Conservation (phyloP, 1,140 invertebrate genomes). For the Helicoverpa zea region DNA sequence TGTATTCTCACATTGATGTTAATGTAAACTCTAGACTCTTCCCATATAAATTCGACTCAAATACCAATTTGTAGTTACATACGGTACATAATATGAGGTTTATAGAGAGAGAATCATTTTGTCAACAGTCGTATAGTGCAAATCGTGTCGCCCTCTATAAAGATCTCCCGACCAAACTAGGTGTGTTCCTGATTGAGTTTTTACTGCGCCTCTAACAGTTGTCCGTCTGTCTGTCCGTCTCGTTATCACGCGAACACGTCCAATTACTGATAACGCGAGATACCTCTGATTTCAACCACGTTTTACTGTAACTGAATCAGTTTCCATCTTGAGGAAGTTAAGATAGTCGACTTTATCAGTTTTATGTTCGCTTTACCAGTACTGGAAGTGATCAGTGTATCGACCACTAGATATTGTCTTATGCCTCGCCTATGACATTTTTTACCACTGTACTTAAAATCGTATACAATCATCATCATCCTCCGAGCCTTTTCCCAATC, state of each 20-base stretch:
- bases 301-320: conserved; percentile 19
- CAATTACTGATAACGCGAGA: conserved; percentile 47
- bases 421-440: too few species aligned
- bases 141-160: conserved; percentile 33
- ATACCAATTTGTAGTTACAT: too few species aligned
- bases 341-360: not conserved
- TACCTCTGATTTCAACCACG: conserved; percentile 10
- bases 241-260: conserved; percentile 45
- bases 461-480: too few species aligned
- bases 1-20: too few species aligned
- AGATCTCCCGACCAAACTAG: not conserved
- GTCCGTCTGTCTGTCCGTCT: conserved; percentile 8
- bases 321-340: conserved; percentile 5
- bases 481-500: too few species aligned
- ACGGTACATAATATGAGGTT: too few species aligned
- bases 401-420: too few species aligned
- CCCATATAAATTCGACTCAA: too few species aligned
- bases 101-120: too few species aligned
- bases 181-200: conserved; percentile 46
- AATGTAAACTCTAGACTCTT: too few species aligned
- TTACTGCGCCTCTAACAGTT: conserved; percentile 37
- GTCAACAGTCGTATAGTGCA: too few species aligned
- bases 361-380: conserved; percentile 1
- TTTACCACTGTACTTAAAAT: too few species aligned
- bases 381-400: not conserved